A percentile compares a stretch with the other conserved stretches of the same genome.
These are phyloP conservation scores for Tetrao urogallus DNA, from an alignment of 2,113 vertebrate species.

Conservation along the genomic window DNA sequence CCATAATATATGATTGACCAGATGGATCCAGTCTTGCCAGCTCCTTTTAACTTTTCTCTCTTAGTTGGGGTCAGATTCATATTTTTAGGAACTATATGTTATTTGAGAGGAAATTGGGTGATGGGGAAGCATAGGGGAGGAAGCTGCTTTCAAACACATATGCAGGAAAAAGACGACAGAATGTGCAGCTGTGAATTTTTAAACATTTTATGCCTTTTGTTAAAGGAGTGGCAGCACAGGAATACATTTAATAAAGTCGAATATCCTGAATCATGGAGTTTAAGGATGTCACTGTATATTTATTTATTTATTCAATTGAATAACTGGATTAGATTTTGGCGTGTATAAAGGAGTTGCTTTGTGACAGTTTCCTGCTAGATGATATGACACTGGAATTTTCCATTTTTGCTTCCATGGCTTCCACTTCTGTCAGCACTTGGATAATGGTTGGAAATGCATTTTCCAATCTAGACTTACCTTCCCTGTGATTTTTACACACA, in stretches of 20 bases:
- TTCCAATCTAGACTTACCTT: neutral
- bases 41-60: neutral
- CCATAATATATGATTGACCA: neutral
- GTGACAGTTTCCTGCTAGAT: neutral
- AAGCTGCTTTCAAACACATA: neutral
- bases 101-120: neutral
- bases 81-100: neutral
- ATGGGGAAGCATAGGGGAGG: neutral
- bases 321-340: neutral
- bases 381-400: neutral
- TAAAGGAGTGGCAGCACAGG: neutral
- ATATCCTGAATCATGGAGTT: neutral
- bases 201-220: neutral
- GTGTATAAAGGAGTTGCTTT: neutral
- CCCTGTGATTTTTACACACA: neutral
- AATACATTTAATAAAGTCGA: neutral
- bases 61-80: neutral
- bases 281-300: neutral
- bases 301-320: neutral
- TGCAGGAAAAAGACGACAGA: neutral
- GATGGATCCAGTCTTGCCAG: neutral
- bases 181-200: constrained; percentile 3
- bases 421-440: neutral
- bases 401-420: neutral
- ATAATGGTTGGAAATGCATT: neutral